Percentiles rank a stretch among this genome's conserved stretches.
Conservation (phyloP, 1,140 invertebrate genomes). For the Mya arenaria region DNA sequence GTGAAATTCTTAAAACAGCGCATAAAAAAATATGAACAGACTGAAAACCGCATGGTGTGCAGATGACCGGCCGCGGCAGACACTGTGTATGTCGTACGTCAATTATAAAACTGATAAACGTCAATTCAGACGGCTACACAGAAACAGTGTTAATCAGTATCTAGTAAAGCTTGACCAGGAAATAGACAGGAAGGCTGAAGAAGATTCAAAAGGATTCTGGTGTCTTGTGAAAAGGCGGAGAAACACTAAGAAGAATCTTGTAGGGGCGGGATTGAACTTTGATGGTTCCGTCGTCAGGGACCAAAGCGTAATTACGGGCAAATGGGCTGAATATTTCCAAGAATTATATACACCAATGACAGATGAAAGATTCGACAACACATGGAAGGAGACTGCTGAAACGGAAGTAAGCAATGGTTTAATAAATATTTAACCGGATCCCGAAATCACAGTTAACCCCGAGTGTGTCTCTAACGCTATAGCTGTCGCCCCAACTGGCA, state of each 20-base stretch:
- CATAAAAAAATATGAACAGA: background rate
- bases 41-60: background rate
- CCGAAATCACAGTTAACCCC: background rate
- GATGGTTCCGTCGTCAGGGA: background rate
- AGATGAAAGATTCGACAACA: background rate
- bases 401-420: background rate
- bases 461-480: background rate
- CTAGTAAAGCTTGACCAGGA: background rate
- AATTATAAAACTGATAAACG: conserved; percentile 12
- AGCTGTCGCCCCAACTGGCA: background rate
- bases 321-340: conserved; percentile 1
- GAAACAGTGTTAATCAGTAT: background rate
- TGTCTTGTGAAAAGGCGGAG: background rate
- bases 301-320: background rate
- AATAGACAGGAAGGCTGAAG: background rate
- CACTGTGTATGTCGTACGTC: background rate
- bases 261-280: background rate
- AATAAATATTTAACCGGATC: background rate
- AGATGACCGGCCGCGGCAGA: background rate
- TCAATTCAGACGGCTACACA: background rate
- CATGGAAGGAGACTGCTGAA: background rate
- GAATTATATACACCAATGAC: background rate
- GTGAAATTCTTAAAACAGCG: background rate
- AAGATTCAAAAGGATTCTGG: background rate
- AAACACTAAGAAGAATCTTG: background rate